phyloP scores from a whole-genome alignment of 2,113 vertebrate species.

The Pseudonaja textilis region DNA sequence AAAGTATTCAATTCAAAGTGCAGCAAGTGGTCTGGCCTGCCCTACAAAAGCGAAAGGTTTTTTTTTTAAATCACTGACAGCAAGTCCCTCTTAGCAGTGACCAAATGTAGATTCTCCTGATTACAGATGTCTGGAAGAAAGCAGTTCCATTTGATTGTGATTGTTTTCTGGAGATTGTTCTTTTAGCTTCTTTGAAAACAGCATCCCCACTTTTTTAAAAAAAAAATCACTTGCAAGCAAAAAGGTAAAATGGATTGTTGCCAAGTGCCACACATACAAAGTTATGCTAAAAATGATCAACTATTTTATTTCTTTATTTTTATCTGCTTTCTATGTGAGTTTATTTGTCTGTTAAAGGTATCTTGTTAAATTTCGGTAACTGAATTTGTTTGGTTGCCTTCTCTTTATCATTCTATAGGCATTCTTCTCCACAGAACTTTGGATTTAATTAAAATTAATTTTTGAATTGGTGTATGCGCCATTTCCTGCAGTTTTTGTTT shows the following conservation, averaged over 20 bases:
- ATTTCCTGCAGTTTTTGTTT: neutral
- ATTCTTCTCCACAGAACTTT: neutral
- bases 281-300: neutral
- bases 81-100: slow-evolving; percentile 15
- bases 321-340: neutral
- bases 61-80: slow-evolving; percentile 21
- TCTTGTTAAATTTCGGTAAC: neutral
- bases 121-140: slow-evolving; percentile 13
- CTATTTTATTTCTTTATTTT: neutral
- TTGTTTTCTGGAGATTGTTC: neutral
- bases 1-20: slow-evolving; percentile 29
- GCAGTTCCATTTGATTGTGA: slow-evolving; percentile 13
- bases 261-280: neutral
- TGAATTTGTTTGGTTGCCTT: neutral
- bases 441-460: neutral
- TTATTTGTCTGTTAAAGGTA: neutral
- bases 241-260: neutral
- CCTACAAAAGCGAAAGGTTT: neutral
- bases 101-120: neutral
- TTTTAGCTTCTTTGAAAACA: slow-evolving; percentile 15
- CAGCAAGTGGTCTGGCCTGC: slow-evolving; percentile 19
- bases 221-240: neutral
- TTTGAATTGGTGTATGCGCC: neutral
- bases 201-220: slow-evolving; percentile 9
- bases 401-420: neutral